These are phyloP conservation scores for Parthenolecanium corni DNA, from an alignment of 2,888 invertebrate genomes.

Conservation along the genomic window DNA sequence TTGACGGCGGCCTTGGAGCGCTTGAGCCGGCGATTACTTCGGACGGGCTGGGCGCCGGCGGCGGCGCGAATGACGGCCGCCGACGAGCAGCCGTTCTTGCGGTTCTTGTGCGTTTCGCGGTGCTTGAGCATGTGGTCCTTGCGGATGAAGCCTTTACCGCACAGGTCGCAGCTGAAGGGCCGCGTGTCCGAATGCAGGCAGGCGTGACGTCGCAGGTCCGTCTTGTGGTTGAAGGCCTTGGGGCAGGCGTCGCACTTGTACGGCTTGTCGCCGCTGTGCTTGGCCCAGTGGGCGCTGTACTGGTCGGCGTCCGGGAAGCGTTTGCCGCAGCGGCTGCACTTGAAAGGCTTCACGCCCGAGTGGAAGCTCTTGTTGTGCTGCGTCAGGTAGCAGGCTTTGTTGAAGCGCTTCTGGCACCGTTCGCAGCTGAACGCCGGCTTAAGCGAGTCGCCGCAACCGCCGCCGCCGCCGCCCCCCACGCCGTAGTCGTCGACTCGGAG, in stretches of 20 bases:
- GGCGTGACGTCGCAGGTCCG: slow-evolving; percentile 73
- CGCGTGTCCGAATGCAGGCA: slow-evolving; percentile 77
- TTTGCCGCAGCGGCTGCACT: slow-evolving; percentile 75
- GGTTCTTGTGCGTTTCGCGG: slow-evolving; percentile 57
- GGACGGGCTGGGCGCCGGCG: too few relatives aligned
- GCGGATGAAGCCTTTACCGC: slow-evolving; percentile 77
- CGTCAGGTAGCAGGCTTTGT: slow-evolving; percentile 75
- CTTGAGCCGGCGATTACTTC: not conserved
- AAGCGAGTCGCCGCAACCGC: not conserved
- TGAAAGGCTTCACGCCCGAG: slow-evolving; percentile 72
- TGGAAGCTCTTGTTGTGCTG: slow-evolving; percentile 86
- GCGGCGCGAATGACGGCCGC: too few relatives aligned
- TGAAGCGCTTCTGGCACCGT: slow-evolving; percentile 73
- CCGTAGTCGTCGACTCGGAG: too few relatives aligned
- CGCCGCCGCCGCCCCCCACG: not conserved
- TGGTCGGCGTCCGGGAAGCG: slow-evolving; percentile 59
- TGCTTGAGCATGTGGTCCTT: slow-evolving; percentile 88
- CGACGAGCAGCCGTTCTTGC: not conserved
- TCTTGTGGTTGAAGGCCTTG: slow-evolving; percentile 83
- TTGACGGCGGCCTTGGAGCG: not conserved
- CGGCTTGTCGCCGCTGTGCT: slow-evolving; percentile 72
- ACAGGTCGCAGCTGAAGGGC: slow-evolving; percentile 67
- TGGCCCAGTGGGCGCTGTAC: slow-evolving; percentile 61
- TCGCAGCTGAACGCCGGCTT: slow-evolving; percentile 44
- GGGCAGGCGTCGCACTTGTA: slow-evolving; percentile 75